These are phyloP conservation scores for Propsilocerus akamusi DNA, from an alignment of 1,140 invertebrate species.

Conservation along the genomic window DNA sequence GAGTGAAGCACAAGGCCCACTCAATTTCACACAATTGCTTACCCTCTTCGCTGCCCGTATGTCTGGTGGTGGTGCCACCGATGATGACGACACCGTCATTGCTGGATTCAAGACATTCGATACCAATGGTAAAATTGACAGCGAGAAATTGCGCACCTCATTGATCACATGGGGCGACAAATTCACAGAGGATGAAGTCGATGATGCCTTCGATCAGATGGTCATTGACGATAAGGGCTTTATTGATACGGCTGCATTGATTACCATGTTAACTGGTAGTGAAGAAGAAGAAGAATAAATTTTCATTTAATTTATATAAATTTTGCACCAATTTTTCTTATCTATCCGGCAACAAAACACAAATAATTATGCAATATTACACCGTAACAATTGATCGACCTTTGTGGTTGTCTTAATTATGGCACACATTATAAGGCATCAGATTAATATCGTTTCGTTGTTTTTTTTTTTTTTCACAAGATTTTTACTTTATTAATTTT, in stretches of 20 bases:
- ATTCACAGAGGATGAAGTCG: constrained; percentile 80
- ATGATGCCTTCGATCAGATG: constrained; percentile 90
- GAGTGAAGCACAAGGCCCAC: constrained; percentile 72
- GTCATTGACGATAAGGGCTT: constrained; percentile 82
- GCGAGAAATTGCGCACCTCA: constrained; percentile 79
- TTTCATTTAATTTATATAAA: constrained; percentile 4
- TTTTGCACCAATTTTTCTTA: too few species aligned
- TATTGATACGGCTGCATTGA: constrained; percentile 79
- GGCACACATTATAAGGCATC: too few species aligned
- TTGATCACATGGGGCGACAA: constrained; percentile 94
- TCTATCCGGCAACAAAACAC: too few species aligned
- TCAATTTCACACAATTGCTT: constrained; percentile 90
- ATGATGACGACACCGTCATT: constrained; percentile 88
- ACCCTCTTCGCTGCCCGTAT: constrained; percentile 82
- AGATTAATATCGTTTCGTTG: too few species aligned
- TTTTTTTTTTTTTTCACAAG: too few species aligned
- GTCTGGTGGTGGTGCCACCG: constrained; percentile 54
- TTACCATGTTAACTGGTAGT: constrained; percentile 69
- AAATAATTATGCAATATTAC: too few species aligned
- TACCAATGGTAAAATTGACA: constrained; percentile 70
- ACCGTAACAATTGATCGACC: too few species aligned
- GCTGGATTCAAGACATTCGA: constrained; percentile 94
- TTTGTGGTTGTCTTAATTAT: too few species aligned
- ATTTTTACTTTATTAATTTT: too few species aligned
- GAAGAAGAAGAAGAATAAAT: constrained; percentile 40